Base-by-base conservation (phyloP, 2,888 invertebrate genomes). In the Omphaloscelis lunosa region DNA sequence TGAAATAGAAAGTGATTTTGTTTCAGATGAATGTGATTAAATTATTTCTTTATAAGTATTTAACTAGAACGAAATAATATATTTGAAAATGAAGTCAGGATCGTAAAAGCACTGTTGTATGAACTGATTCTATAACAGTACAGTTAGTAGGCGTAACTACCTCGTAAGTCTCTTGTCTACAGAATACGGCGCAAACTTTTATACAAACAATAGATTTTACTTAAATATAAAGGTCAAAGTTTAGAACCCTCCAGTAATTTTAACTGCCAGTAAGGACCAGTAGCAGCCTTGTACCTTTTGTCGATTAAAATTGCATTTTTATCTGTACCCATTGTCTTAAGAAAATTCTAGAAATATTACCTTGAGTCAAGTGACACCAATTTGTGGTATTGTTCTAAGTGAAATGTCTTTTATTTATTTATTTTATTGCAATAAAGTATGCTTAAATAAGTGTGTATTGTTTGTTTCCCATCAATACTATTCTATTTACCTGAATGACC, bases 351-450 rank as follows among this genome's bases (percentile, higher is more conserved):
- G 8, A 70, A 70, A 56, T 48, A 45, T 82, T 74, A 77, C 63
- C 68, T 48, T 74, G 20, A 71, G 61, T 72, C 68, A 65, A 65
- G 23, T 62, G 61, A 67, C 59, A 71, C 53, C n/a, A 45, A 61
- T 15, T 23, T 70, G 69, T 75, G 66, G 68, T 80, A 63, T 58
- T 80, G 70, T 86, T 79, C 34, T 77, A 80, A 83, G 75, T 79
- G 23, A 77, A 79, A 75, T 73, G 67, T 82, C 45, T 80, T 88
- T 88, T 89, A 91, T 90, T 91, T 89, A 88, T 85, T 88, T 71
- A 85, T 88, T 90, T 88, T 87, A 86, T 83, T 86, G 82, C 84
- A 90, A 89, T 90, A 90, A 89, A 91, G 45, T 85, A 75, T 75
- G 89, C 89, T 88, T 86, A 73, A 68, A 56, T 45, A 39, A 27